phyloP scores from a whole-genome alignment of 2,888 invertebrate species.

The Zhuqinia jingwanae region DNA sequence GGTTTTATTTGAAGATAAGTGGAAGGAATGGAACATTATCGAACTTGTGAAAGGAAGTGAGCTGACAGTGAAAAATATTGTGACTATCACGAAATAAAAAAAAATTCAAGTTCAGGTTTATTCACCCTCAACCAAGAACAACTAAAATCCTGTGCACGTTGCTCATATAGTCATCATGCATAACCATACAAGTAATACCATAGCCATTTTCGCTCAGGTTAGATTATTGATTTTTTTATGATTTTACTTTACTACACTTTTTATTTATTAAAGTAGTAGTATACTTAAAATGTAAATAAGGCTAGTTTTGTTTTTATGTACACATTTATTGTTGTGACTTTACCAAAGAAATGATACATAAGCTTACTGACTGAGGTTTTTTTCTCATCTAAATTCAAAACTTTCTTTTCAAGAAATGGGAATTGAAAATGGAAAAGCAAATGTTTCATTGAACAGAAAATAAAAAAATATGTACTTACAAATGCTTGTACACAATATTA shows the following conservation, averaged over 20 bases:
- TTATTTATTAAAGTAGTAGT: no score
- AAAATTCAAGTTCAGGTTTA: slow-evolving; percentile 49
- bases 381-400: no score
- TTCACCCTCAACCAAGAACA: slow-evolving; percentile 18
- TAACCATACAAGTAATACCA: no score
- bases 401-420: not conserved
- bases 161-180: not conserved
- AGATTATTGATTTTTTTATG: slow-evolving; percentile 1
- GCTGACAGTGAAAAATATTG: slow-evolving; percentile 42
- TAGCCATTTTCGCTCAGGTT: no score
- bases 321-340: no score
- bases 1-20: slow-evolving; percentile 20
- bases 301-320: no score
- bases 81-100: not conserved
- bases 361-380: no score
- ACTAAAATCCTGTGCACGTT: not conserved
- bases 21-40: slow-evolving; percentile 31
- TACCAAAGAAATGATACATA: no score
- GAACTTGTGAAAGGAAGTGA: slow-evolving; percentile 24
- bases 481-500: no score
- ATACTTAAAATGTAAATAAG: no score
- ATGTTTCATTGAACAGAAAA: no score
- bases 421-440: not conserved
- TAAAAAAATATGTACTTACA: no score
- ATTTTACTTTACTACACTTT: not conserved